phyloP scores from a whole-genome alignment of 2,797 vertebrate species.

The Phylloscopus collybita region DNA sequence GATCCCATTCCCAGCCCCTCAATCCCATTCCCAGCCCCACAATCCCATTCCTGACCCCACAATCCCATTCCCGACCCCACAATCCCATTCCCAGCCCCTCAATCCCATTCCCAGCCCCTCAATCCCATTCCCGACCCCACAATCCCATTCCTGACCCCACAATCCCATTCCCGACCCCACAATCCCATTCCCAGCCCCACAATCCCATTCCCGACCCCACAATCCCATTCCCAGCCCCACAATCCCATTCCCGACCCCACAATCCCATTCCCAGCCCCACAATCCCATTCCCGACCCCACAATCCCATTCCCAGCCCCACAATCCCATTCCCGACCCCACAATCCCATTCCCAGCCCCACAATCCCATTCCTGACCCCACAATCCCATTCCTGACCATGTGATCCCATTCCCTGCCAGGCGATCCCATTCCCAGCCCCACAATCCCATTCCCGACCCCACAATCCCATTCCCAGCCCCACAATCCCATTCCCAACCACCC shows the following conservation, averaged over 20 bases:
- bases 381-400: not conserved
- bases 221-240: no score
- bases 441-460: not conserved
- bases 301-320: no score
- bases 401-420: no score
- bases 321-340: accelerated
- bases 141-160: not conserved
- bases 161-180: not conserved
- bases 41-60: accelerated
- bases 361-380: not conserved
- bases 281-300: no score
- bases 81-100: not conserved
- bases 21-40: accelerated
- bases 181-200: no score
- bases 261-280: no score
- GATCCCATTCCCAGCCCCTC: accelerated
- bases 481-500: no score
- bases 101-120: accelerated
- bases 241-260: no score
- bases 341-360: not conserved
- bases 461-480: no score
- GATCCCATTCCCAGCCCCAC: not conserved
- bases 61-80: accelerated
- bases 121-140: not conserved
- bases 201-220: no score